Conservation (phyloP, 2,888 invertebrate genomes). For the Metalampra italica region DNA sequence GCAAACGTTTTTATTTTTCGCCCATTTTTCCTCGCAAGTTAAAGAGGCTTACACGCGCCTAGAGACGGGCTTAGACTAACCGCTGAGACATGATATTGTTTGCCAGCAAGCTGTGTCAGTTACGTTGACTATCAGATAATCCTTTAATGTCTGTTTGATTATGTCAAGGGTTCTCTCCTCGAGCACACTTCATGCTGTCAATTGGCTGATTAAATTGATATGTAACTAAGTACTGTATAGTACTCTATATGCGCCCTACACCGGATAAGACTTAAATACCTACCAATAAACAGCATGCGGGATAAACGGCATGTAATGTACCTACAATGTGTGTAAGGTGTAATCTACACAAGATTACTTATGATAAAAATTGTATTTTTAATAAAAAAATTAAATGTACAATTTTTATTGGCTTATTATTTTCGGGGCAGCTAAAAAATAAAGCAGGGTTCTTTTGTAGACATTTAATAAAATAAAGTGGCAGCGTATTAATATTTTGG, state of each 20-base stretch:
- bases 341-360: too few relatives aligned
- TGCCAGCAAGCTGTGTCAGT: conserved; percentile 18
- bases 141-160: conserved; percentile 41
- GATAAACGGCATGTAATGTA: too few relatives aligned
- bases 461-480: too few relatives aligned
- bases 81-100: conserved; percentile 34
- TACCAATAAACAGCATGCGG: too few relatives aligned
- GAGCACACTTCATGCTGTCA: conserved; percentile 36
- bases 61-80: conserved; percentile 28
- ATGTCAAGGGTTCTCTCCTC: conserved; percentile 29
- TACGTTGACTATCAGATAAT: conserved; percentile 37
- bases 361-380: too few relatives aligned
- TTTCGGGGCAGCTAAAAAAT: too few relatives aligned
- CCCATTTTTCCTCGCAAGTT: conserved; percentile 25
- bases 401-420: too few relatives aligned
- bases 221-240: too few relatives aligned
- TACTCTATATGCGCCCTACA: neutral
- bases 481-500: too few relatives aligned
- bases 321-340: too few relatives aligned
- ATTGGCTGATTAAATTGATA: conserved; percentile 32
- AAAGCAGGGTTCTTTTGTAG: too few relatives aligned
- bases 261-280: neutral
- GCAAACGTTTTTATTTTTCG: conserved; percentile 40
- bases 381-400: too few relatives aligned
- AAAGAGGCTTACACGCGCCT: conserved; percentile 18